These are phyloP conservation scores for Agrotis ipsilon DNA, from an alignment of 2,888 invertebrate species.

Conservation along the genomic window DNA sequence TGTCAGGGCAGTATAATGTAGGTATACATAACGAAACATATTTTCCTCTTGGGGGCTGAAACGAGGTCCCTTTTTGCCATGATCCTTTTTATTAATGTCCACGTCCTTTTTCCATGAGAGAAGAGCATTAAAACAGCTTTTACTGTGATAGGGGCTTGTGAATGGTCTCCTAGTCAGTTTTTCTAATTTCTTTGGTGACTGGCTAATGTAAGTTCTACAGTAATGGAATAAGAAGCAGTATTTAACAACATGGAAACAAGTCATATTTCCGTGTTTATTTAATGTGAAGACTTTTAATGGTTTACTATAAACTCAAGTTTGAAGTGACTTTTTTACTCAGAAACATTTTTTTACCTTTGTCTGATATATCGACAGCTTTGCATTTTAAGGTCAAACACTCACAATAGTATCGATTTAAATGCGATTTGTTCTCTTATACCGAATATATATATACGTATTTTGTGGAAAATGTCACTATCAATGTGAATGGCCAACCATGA, in stretches of 20 bases:
- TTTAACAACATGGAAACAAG: neutral
- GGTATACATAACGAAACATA: slow-evolving; percentile 25
- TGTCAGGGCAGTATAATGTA: slow-evolving; percentile 35
- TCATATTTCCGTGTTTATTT: neutral
- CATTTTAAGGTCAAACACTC: neutral
- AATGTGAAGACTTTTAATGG: neutral
- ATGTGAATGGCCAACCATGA: slow-evolving; percentile 34
- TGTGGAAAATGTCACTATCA: slow-evolving; percentile 44
- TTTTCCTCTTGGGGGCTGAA: slow-evolving; percentile 28
- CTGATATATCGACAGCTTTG: neutral
- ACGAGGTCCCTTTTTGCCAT: slow-evolving; percentile 13
- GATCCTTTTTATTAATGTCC: slow-evolving; percentile 20
- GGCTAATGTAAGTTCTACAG: neutral
- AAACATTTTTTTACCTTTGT: neutral
- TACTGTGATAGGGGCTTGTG: neutral
- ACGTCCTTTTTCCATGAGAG: slow-evolving; percentile 9
- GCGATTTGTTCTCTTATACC: slow-evolving; percentile 16
- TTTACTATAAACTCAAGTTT: neutral
- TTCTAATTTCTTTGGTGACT: too few relatives aligned
- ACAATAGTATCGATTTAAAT: slow-evolving; percentile 8
- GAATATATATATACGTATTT: too few relatives aligned
- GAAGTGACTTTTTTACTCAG: too few relatives aligned
- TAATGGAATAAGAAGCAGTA: neutral
- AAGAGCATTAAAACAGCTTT: slow-evolving; percentile 13
- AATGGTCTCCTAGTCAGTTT: neutral